These are phyloP conservation scores for Ligdia adustata DNA, from an alignment of 2,888 invertebrate species.

Conservation along the genomic window DNA sequence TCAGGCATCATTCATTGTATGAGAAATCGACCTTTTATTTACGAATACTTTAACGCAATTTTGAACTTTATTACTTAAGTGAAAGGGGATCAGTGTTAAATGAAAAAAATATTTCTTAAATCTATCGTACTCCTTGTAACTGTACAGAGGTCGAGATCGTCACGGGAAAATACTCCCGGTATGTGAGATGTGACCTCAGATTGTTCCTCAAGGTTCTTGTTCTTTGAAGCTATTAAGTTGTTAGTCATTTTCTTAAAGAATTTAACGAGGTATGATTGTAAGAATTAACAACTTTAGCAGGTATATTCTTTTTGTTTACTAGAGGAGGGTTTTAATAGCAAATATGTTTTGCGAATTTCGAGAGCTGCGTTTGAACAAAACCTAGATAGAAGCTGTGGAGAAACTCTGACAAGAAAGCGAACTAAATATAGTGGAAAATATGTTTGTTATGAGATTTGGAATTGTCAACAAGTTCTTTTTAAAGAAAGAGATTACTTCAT, in stretches of 20 bases:
- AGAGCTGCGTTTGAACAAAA: no score
- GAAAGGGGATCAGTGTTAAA: background rate
- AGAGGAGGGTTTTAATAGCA: no score
- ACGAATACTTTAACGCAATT: no score
- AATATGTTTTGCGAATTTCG: no score
- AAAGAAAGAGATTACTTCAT: no score
- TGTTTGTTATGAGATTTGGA: no score
- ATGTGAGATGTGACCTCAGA: slow-evolving; percentile 56
- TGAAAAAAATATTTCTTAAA: slow-evolving; percentile 7
- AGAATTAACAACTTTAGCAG: slow-evolving; percentile 15
- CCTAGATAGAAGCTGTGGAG: no score
- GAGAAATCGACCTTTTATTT: slow-evolving; percentile 52
- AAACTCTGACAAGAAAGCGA: no score
- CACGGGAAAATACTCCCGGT: slow-evolving; percentile 73
- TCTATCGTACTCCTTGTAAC: slow-evolving; percentile 40
- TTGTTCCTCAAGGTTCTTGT: slow-evolving; percentile 49
- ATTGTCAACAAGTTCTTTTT: no score
- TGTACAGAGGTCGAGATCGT: slow-evolving; percentile 64
- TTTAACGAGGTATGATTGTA: slow-evolving; percentile 24
- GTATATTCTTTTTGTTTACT: background rate
- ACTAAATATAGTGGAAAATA: no score
- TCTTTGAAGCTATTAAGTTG: slow-evolving; percentile 39
- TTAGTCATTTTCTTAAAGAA: slow-evolving; percentile 25
- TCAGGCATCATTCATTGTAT: slow-evolving; percentile 60
- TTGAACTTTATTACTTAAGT: slow-evolving; percentile 11